Evolutionary conservation across 2,113 vertebrate genomes (phyloP).

Genomic region (Serilophus lunatus): DNA sequence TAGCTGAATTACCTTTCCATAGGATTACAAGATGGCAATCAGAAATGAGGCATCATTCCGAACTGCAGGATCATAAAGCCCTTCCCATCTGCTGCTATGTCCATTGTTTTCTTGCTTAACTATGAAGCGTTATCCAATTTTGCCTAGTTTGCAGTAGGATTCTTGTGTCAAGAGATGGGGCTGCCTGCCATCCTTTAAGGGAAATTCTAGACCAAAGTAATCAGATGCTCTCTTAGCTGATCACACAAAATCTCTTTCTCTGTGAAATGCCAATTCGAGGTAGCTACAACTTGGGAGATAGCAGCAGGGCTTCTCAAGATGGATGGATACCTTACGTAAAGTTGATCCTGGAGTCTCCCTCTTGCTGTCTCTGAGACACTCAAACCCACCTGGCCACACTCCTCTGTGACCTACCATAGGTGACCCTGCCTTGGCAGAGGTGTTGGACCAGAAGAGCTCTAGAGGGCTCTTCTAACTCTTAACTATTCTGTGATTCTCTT

Average conservation of each 20-base stretch:
- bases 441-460: background rate
- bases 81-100: background rate
- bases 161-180: background rate
- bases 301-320: background rate
- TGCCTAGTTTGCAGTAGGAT: background rate
- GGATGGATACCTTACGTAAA: background rate
- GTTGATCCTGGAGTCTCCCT: background rate
- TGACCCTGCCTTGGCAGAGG: background rate
- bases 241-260: background rate
- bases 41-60: background rate
- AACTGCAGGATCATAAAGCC: background rate
- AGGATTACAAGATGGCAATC: background rate
- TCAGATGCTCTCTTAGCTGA: background rate
- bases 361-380: background rate
- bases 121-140: background rate
- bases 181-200: background rate
- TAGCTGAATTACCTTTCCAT: background rate
- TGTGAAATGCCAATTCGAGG: background rate
- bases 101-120: background rate
- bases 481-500: background rate
- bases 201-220: background rate
- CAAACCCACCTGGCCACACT: background rate
- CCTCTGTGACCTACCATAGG: background rate
- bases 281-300: background rate
- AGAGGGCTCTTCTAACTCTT: background rate